Conservation (phyloP, 2,888 invertebrate species). For the Drosophila merina region DNA sequence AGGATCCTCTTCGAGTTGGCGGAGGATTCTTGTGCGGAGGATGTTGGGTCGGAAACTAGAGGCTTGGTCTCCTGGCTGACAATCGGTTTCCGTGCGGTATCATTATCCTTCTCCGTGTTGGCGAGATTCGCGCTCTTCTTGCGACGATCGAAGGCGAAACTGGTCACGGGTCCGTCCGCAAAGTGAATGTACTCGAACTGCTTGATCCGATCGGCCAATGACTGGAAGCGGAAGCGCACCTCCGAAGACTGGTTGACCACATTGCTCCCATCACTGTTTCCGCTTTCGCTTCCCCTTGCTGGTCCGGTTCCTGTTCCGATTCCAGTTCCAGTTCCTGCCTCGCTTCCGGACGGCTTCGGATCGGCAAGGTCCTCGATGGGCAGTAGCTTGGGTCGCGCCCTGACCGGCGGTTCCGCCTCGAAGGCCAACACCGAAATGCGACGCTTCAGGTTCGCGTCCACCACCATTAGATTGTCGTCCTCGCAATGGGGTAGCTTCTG, state of each 20-base stretch:
- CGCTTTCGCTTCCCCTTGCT: background rate
- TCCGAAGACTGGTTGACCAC: background rate
- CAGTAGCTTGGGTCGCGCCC: background rate
- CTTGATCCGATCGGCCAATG: constrained; percentile 50
- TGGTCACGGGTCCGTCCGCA: constrained; percentile 57
- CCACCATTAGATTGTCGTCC: constrained; percentile 45
- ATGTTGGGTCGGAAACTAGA: background rate
- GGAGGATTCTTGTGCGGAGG: background rate
- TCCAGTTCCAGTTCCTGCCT: background rate
- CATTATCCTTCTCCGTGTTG: background rate
- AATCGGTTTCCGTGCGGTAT: too few relatives aligned
- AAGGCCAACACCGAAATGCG: constrained; percentile 13
- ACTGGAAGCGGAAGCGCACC: constrained; percentile 28
- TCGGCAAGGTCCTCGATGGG: background rate
- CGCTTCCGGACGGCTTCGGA: background rate
- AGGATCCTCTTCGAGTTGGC: background rate
- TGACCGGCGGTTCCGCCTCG: background rate
- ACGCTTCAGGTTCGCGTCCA: constrained; percentile 53
- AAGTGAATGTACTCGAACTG: constrained; percentile 58
- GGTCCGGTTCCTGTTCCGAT: background rate
- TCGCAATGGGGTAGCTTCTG: background rate
- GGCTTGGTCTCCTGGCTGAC: too few relatives aligned
- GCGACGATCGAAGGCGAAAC: constrained; percentile 46
- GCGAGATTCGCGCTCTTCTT: background rate
- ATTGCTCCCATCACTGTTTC: constrained; percentile 1